Percentiles rank a stretch among this genome's conserved stretches.
Evolutionary conservation across 1,140 invertebrate species (phyloP).

Genomic region (Littorina saxatilis): DNA sequence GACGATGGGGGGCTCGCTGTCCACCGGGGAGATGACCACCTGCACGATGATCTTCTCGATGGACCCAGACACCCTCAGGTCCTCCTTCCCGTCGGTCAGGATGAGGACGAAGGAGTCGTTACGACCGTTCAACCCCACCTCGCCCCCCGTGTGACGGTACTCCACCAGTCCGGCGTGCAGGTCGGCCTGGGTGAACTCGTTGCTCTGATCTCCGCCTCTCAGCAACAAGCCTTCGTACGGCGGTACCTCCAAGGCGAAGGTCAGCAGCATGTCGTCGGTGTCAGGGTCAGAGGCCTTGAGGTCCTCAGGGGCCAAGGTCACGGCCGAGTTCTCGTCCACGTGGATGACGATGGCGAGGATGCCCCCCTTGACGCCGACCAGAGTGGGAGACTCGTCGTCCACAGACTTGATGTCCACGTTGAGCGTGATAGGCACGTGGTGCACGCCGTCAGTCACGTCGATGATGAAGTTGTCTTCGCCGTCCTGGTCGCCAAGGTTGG

Average conservation of each 20-base stretch:
- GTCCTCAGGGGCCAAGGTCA: slow-evolving; percentile 59
- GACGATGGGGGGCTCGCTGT: slow-evolving; percentile 69
- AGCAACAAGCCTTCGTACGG: slow-evolving; percentile 69
- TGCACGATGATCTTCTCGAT: slow-evolving; percentile 65
- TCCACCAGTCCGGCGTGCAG: slow-evolving; percentile 63
- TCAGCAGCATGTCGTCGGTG: slow-evolving; percentile 67
- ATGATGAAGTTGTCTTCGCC: slow-evolving; percentile 69
- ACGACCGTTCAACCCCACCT: slow-evolving; percentile 65
- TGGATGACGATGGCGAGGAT: slow-evolving; percentile 57
- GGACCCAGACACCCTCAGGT: slow-evolving; percentile 67
- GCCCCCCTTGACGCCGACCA: slow-evolving; percentile 58
- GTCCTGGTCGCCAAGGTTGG: slow-evolving; percentile 66
- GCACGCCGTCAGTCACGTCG: slow-evolving; percentile 75
- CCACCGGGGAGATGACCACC: slow-evolving; percentile 71
- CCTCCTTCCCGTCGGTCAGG: slow-evolving; percentile 67
- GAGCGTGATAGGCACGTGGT: slow-evolving; percentile 71
- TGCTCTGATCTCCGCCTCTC: slow-evolving; percentile 56
- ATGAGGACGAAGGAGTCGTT: slow-evolving; percentile 72
- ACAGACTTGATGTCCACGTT: slow-evolving; percentile 65
- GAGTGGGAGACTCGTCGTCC: slow-evolving; percentile 72
- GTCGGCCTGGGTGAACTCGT: slow-evolving; percentile 72
- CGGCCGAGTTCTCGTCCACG: slow-evolving; percentile 66
- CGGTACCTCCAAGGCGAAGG: slow-evolving; percentile 64
- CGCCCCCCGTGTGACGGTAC: slow-evolving; percentile 72
- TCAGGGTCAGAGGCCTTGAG: slow-evolving; percentile 71